phyloP scores from a whole-genome alignment of 1,140 invertebrate species.

The Galendromus occidentalis region DNA sequence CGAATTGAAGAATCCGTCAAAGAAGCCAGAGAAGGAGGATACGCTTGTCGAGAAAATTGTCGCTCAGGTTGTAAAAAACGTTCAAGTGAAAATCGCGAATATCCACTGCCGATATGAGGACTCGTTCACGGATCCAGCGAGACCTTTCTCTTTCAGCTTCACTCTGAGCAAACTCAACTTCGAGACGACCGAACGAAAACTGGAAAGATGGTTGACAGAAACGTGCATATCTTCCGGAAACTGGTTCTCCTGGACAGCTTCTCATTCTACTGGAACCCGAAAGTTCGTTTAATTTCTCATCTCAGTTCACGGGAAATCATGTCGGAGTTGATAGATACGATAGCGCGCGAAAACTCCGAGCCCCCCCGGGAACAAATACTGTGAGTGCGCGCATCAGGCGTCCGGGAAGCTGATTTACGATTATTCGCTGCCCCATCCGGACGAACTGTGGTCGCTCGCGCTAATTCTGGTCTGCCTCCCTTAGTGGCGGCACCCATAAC shows the following conservation, averaged over 20 bases:
- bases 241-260: slow-evolving; percentile 57
- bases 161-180: slow-evolving; percentile 58
- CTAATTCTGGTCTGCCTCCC: no score
- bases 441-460: no score
- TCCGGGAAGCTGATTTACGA: no score
- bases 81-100: slow-evolving; percentile 77
- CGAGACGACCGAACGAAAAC: slow-evolving; percentile 59
- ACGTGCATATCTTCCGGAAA: slow-evolving; percentile 57
- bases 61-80: slow-evolving; percentile 87
- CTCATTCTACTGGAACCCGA: slow-evolving; percentile 71
- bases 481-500: slow-evolving; percentile 82
- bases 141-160: slow-evolving; percentile 72
- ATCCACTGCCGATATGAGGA: slow-evolving; percentile 95
- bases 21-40: slow-evolving; percentile 39
- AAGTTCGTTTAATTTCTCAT: slow-evolving; percentile 13
- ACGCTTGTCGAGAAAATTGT: slow-evolving; percentile 86
- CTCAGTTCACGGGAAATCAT: slow-evolving; percentile 19
- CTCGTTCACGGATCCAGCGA: slow-evolving; percentile 46
- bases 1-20: slow-evolving; percentile 10
- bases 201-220: slow-evolving; percentile 62
- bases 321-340: slow-evolving; percentile 32
- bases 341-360: slow-evolving; percentile 43
- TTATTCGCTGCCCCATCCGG: no score
- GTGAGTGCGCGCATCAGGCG: no score
- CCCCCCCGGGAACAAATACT: slow-evolving; percentile 48